These are phyloP conservation scores for Paramuricea clavata DNA, from an alignment of 92 coral and sea anemone genomes.

Conservation along the genomic window DNA sequence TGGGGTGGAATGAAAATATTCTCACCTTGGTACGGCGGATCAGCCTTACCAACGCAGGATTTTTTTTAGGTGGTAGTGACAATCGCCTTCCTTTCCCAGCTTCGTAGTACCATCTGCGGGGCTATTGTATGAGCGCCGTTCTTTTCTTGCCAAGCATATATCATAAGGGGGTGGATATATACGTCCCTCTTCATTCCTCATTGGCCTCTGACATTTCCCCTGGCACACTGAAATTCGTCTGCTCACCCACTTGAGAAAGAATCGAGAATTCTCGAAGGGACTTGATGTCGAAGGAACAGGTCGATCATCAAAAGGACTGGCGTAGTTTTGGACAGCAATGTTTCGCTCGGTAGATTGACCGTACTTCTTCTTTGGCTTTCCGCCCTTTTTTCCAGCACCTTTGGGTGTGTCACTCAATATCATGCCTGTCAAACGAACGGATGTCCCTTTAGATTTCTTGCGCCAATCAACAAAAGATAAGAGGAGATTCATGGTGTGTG, in stretches of 20 bases:
- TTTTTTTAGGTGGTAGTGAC: slow-evolving; percentile 66
- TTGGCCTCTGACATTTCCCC: slow-evolving; percentile 68
- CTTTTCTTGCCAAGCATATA: slow-evolving; percentile 70
- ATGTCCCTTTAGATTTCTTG: slow-evolving; percentile 4
- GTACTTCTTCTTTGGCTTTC: slow-evolving; percentile 7
- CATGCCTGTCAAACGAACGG: slow-evolving; percentile 5
- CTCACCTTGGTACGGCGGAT: slow-evolving; percentile 53
- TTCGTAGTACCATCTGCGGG: slow-evolving; percentile 57
- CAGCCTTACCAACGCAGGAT: slow-evolving; percentile 43
- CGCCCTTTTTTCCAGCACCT: slow-evolving; percentile 64
- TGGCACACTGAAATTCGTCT: slow-evolving; percentile 69
- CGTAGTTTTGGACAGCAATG: slow-evolving; percentile 1
- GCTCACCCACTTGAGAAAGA: slow-evolving; percentile 68
- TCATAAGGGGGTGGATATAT: slow-evolving; percentile 62
- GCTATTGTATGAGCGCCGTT: slow-evolving; percentile 22
- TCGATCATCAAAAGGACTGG: slow-evolving; percentile 49
- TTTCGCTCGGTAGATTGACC: slow-evolving; percentile 9
- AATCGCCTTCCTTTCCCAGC: slow-evolving; percentile 64
- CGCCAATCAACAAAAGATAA: slow-evolving; percentile 42
- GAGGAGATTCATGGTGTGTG: slow-evolving; percentile 5
- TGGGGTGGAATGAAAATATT: slow-evolving; percentile 38
- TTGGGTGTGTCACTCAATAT: slow-evolving; percentile 52
- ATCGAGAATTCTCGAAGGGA: slow-evolving; percentile 55
- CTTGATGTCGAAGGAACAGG: slow-evolving; percentile 19
- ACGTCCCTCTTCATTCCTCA: slow-evolving; percentile 51